A percentile compares a stretch with the other conserved stretches of the same genome.
phyloP scores from a whole-genome alignment of 2,797 vertebrate species.

The Sebastes oblongus region DNA sequence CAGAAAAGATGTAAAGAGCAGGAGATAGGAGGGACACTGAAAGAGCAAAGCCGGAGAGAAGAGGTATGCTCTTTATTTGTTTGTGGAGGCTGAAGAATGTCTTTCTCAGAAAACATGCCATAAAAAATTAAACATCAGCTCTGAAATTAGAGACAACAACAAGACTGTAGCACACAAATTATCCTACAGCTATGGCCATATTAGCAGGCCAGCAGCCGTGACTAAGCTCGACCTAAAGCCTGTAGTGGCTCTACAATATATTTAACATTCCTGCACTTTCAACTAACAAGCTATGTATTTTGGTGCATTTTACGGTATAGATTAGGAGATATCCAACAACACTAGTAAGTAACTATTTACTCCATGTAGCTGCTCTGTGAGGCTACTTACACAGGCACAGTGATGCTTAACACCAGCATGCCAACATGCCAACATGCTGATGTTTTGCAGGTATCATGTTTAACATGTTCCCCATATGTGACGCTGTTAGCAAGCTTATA shows the following conservation, averaged over 20 bases:
- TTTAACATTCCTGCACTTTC: neutral
- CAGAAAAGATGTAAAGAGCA: constrained; percentile 17
- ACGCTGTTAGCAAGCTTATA: neutral
- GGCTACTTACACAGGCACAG: neutral
- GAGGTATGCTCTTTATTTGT: neutral
- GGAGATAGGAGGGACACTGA: constrained; percentile 4
- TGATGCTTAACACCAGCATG: neutral
- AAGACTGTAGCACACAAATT: neutral
- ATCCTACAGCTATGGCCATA: neutral
- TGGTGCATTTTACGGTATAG: neutral
- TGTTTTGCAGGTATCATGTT: neutral
- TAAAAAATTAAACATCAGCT: neutral
- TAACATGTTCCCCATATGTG: fast-evolving
- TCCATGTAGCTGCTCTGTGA: neutral
- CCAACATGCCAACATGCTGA: no score
- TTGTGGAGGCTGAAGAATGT: neutral
- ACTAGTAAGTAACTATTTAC: neutral
- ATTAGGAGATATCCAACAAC: neutral
- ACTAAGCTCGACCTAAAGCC: neutral
- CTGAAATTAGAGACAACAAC: neutral
- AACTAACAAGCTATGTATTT: neutral
- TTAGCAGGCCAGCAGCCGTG: no score
- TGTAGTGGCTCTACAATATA: neutral
- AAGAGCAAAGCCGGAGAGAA: constrained; percentile 12
- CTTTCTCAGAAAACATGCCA: neutral